A percentile compares a stretch with the other conserved stretches of the same genome.
Conservation (phyloP, 2,888 invertebrate species). For the Platynereis dumerilii region DNA sequence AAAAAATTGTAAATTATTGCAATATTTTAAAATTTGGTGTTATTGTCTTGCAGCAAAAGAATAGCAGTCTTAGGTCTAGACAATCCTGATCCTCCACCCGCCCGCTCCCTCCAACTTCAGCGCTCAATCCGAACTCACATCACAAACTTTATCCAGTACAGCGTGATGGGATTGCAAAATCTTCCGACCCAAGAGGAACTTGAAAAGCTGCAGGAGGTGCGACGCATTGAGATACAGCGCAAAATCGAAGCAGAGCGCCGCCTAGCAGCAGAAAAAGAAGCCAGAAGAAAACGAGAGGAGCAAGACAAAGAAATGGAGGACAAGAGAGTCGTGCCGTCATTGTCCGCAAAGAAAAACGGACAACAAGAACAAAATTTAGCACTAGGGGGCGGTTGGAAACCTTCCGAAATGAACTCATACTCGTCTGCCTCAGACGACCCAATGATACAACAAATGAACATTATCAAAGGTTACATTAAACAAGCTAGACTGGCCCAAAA, state of each 20-base stretch:
- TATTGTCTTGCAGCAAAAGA: constrained; percentile 73
- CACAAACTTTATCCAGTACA: constrained; percentile 82
- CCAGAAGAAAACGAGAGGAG: constrained; percentile 33
- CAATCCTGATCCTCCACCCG: constrained; percentile 68
- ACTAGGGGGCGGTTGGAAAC: constrained; percentile 53
- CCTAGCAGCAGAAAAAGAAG: constrained; percentile 48
- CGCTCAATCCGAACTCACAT: constrained; percentile 80
- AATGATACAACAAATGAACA: constrained; percentile 87
- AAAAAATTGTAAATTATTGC: no score
- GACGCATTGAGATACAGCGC: constrained; percentile 52
- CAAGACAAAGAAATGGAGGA: background rate
- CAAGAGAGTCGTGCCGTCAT: background rate
- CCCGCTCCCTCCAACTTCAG: constrained; percentile 66
- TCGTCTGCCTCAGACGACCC: constrained; percentile 48
- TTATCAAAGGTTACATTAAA: constrained; percentile 86
- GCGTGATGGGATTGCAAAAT: constrained; percentile 76
- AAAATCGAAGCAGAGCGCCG: constrained; percentile 53
- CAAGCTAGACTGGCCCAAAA: constrained; percentile 75
- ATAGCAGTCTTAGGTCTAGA: constrained; percentile 71
- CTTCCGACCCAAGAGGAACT: constrained; percentile 85
- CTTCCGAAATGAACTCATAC: constrained; percentile 39
- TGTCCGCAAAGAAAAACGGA: background rate
- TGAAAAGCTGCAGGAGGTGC: constrained; percentile 69
- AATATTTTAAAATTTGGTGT: background rate
- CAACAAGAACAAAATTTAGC: constrained; percentile 12